Conservation (phyloP, 2,797 vertebrate species). For the Gila robusta region DNA sequence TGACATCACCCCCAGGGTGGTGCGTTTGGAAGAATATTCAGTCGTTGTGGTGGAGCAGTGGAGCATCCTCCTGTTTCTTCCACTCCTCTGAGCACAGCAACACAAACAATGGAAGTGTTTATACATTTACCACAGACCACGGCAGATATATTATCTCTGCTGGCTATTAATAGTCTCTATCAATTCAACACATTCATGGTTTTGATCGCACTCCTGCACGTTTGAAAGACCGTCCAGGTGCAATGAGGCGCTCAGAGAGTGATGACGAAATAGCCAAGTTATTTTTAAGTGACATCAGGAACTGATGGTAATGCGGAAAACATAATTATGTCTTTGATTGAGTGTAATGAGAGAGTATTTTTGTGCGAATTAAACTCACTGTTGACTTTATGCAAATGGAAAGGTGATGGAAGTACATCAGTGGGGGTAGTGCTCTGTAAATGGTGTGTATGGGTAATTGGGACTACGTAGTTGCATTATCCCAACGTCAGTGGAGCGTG, state of each 20-base stretch:
- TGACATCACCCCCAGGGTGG: conserved; percentile 32
- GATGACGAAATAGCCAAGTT: conserved; percentile 14
- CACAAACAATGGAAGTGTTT: conserved; percentile 56
- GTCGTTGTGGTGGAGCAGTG: conserved; percentile 47
- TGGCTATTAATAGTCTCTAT: conserved; percentile 47
- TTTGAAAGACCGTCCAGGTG: conserved; percentile 44
- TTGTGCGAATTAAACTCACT: conserved; percentile 9
- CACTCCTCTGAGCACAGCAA: conserved; percentile 51
- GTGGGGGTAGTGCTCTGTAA: conserved; percentile 24
- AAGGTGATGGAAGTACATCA: conserved; percentile 33
- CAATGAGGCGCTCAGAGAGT: conserved; percentile 7
- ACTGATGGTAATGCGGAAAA: background rate
- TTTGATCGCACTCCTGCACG: conserved; percentile 16
- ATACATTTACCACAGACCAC: conserved; percentile 55
- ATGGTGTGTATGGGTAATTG: conserved; percentile 39
- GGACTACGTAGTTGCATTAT: conserved; percentile 40
- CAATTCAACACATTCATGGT: conserved; percentile 25
- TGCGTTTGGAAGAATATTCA: conserved; percentile 34
- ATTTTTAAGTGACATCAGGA: conserved; percentile 18
- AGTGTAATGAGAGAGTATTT: conserved; percentile 25
- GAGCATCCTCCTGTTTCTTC: conserved; percentile 49
- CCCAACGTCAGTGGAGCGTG: conserved; percentile 25
- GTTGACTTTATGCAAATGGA: conserved; percentile 12
- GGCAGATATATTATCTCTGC: conserved; percentile 39
- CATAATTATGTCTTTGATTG: conserved; percentile 21